These are phyloP conservation scores for Puma concolor DNA, from an alignment of 2,113 vertebrate genomes.

Conservation along the genomic window DNA sequence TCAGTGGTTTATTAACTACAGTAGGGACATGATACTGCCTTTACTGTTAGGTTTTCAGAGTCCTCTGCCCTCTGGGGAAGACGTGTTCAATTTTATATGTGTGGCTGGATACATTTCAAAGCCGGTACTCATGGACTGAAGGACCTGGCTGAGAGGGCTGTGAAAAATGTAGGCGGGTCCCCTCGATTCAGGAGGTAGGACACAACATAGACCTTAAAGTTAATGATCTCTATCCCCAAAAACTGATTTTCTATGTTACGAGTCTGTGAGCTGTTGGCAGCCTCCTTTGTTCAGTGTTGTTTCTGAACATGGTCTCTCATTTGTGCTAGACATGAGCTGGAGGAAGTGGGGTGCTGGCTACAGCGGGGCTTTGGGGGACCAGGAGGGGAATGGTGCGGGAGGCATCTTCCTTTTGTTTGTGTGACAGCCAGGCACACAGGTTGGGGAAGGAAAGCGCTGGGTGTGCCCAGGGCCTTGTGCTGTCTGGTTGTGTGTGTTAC, in stretches of 20 bases:
- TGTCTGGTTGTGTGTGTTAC: fast-evolving
- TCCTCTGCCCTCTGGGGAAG: neutral
- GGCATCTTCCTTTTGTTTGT: neutral
- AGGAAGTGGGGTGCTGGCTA: neutral
- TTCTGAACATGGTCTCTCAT: neutral
- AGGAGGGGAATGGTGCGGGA: neutral
- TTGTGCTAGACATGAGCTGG: neutral
- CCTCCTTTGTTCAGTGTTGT: neutral
- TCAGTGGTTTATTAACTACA: slow-evolving; percentile 44
- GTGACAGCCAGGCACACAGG: neutral
- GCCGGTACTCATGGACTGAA: neutral
- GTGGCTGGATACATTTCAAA: slow-evolving; percentile 17
- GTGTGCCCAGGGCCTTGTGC: neutral
- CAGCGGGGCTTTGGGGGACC: neutral
- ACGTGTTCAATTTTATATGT: neutral
- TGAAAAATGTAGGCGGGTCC: neutral
- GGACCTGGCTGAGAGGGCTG: neutral
- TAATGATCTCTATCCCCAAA: neutral
- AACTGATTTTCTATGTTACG: neutral
- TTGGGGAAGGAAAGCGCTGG: neutral
- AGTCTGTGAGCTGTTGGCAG: neutral
- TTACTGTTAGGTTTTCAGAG: slow-evolving; percentile 27
- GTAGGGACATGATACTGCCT: neutral
- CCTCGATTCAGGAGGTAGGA: neutral
- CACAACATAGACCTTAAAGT: neutral